Evolutionary conservation across 1,140 invertebrate species (phyloP), one percentile per base, ranked within the genome.

Genomic region (Drosophila simulans): DNA sequence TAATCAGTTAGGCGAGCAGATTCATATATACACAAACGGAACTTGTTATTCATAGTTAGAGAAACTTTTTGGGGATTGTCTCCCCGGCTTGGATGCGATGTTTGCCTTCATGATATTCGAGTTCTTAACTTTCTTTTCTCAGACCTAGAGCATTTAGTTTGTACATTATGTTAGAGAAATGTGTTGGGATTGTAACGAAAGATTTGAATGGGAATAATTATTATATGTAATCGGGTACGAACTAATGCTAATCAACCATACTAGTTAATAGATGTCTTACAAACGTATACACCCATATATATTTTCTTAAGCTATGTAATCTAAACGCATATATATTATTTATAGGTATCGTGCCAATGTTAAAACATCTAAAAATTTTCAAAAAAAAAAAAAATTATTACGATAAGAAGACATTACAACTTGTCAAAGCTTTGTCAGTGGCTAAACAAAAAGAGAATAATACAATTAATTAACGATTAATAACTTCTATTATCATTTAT

Each of bases 261-360:
- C 73, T 76, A 76, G 70, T 74, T 74, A 25, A 55, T 72, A 62
- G 48, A 31, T 71, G 49, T 73, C 51, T 52, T 46, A 71, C 35
- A 56, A 52, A 54, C 40, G 35, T 70, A 54, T 57, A 76, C 51
- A 55, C 42, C 57, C 17, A 62, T 42, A 72, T 62, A 63, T 45
- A 78, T 80, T 68, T 79, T 66, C 40, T 42, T 59, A 72, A 39
- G 66, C 54, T 59, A 72, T 71, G 59, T 31, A 31, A 31, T 71
- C 51, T 42, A 62, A 56, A 39, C 57, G 71, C 71, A 53, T 73
- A 78, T 34, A 58, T 80, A 62, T 63, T 80, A 80, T 46, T 43
- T 84, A 85, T 79, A 82, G 63, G 72, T 83, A 86, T 88, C 70
- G 83, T 86, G 83, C 83, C 83, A 86, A 86, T 86, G 83, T 88